A percentile compares a stretch with the other conserved stretches of the same genome.
These are phyloP conservation scores for Maconellicoccus hirsutus DNA, from an alignment of 1,140 invertebrate species.

Conservation along the genomic window DNA sequence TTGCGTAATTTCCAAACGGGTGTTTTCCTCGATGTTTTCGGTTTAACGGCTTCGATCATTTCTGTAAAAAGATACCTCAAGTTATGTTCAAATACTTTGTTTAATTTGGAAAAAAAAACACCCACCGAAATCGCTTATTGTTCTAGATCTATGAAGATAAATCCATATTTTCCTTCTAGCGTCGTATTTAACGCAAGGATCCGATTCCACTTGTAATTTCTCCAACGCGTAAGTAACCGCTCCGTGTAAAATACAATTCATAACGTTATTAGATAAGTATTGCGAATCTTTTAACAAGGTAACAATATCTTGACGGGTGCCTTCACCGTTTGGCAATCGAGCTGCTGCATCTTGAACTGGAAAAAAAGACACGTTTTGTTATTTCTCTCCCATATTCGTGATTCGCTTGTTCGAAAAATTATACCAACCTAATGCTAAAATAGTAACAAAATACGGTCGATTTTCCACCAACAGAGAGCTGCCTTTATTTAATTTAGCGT, in stretches of 20 bases:
- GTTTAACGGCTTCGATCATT: slow-evolving; percentile 3
- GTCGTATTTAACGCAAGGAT: slow-evolving; percentile 85
- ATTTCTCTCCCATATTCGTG: not conserved
- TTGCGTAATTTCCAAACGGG: not conserved
- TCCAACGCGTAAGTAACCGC: slow-evolving; percentile 82
- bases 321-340: slow-evolving; percentile 83
- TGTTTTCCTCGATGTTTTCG: not conserved
- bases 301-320: slow-evolving; percentile 79
- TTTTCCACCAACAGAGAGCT: slow-evolving; percentile 71
- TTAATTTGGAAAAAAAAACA: not conserved
- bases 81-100: not conserved
- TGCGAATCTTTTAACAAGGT: slow-evolving; percentile 72
- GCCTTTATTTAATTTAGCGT: slow-evolving; percentile 45
- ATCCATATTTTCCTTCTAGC: slow-evolving; percentile 81
- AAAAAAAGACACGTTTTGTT: slow-evolving; percentile 25
- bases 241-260: slow-evolving; percentile 60
- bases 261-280: slow-evolving; percentile 60
- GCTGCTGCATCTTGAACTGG: slow-evolving; percentile 81
- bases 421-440: slow-evolving; percentile 58
- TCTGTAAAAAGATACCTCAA: not conserved
- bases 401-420: too few relatives aligned
- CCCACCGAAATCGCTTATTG: slow-evolving; percentile 58
- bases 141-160: slow-evolving; percentile 67
- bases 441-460: slow-evolving; percentile 82
- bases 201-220: slow-evolving; percentile 72